A percentile compares a stretch with the other conserved stretches of the same genome.
Conservation (phyloP, 2,797 vertebrate genomes). For the Tamandua tetradactyla region DNA sequence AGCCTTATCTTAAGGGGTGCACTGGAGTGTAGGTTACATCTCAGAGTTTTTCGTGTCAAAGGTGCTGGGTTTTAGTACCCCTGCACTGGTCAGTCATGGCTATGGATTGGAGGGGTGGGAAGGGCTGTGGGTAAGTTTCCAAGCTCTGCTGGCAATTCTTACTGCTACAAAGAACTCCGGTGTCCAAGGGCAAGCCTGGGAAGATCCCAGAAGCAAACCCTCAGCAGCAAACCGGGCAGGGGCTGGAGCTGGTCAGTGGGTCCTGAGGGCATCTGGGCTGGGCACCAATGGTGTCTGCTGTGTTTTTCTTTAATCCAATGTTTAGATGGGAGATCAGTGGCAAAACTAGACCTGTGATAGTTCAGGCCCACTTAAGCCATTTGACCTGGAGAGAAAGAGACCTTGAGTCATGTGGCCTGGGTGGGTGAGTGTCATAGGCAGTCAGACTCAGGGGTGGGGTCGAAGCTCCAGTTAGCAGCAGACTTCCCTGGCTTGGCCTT, state of each 20-base stretch:
- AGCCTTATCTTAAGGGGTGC: accelerated
- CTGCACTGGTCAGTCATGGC: accelerated
- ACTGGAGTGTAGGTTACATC: background rate
- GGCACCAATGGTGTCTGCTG: background rate
- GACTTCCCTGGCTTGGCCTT: background rate
- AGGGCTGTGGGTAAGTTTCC: background rate
- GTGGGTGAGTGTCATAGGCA: accelerated
- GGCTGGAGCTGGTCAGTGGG: background rate
- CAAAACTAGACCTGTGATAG: background rate
- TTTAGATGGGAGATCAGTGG: background rate
- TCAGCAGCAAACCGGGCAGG: accelerated
- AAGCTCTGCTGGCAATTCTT: background rate
- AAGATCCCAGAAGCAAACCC: background rate
- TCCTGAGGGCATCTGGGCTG: background rate
- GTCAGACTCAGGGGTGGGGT: background rate
- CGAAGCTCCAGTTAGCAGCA: background rate
- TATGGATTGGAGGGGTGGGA: background rate
- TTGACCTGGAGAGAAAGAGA: background rate
- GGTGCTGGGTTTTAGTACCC: background rate
- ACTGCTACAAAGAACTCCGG: background rate
- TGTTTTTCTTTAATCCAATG: background rate
- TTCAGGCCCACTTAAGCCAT: too few species aligned
- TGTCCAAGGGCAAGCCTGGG: background rate
- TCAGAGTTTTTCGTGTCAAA: background rate
- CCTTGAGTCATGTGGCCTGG: background rate